A percentile compares a stretch with the other conserved stretches of the same genome.
Evolutionary conservation across 2,113 vertebrate genomes (phyloP).

Genomic region (Rattus norvegicus): GRCr8 NC_086033.1:22819001-22819500

Average conservation of each 20-base stretch:
- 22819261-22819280: background rate
- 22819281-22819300: background rate
- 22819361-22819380: background rate
- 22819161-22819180: slow-evolving; percentile 82
- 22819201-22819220: slow-evolving; percentile 62
- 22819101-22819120: slow-evolving; percentile 83
- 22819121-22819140: slow-evolving; percentile 81
- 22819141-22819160: slow-evolving; percentile 81
- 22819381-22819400: background rate
- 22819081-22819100: slow-evolving; percentile 80
- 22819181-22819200: slow-evolving; percentile 79
- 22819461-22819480: slow-evolving; percentile 33
- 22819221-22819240: slow-evolving; percentile 47
- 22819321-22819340: background rate
- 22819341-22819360: background rate
- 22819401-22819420: background rate
- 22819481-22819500: background rate
- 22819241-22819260: background rate
- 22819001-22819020: slow-evolving; percentile 79
- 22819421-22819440: slow-evolving; percentile 41
- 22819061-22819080: slow-evolving; percentile 55
- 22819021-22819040: slow-evolving; percentile 82
- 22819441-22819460: background rate
- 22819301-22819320: background rate
- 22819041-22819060: slow-evolving; percentile 79